A percentile compares a stretch with the other conserved stretches of the same genome.
phyloP scores from a whole-genome alignment of 2,888 invertebrate genomes.

The Perithous albicinctus region DNA sequence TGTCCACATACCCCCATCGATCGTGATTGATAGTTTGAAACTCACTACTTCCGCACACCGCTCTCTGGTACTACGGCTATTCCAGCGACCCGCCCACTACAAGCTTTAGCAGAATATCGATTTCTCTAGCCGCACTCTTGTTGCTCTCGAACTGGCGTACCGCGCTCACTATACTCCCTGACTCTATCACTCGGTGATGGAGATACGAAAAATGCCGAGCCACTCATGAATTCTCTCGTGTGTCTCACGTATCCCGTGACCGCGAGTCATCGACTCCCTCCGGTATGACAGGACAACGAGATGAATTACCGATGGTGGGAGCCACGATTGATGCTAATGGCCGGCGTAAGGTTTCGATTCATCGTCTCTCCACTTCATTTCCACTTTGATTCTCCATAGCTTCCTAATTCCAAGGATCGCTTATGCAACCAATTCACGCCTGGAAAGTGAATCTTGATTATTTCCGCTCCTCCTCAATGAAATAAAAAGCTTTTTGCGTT shows the following conservation, averaged over 20 bases:
- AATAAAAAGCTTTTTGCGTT: background rate
- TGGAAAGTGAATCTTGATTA: background rate
- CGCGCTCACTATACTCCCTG: background rate
- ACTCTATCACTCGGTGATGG: conserved; percentile 8
- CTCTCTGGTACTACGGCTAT: conserved; percentile 7
- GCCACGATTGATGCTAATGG: background rate
- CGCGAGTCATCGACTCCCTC: conserved; percentile 4
- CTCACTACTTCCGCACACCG: conserved; percentile 38
- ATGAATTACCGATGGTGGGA: background rate
- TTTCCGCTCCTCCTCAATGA: background rate
- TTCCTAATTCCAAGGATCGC: background rate
- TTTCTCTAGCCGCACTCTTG: conserved; percentile 23
- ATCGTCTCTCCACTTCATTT: background rate
- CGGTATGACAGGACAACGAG: conserved; percentile 22
- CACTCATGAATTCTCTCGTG: conserved; percentile 36
- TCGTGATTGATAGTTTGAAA: conserved; percentile 65
- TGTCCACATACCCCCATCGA: conserved; percentile 47
- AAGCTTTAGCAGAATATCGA: conserved; percentile 58
- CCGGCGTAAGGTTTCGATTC: conserved; percentile 13
- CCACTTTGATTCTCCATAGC: background rate
- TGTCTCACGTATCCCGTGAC: conserved; percentile 18
- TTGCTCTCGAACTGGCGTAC: conserved; percentile 21
- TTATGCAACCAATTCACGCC: background rate
- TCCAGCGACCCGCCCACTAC: conserved; percentile 53
- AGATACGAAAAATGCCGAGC: conserved; percentile 23